These are phyloP conservation scores for Diploscapter pachys DNA, from an alignment of 1,140 invertebrate genomes.

Conservation along the genomic window DNA sequence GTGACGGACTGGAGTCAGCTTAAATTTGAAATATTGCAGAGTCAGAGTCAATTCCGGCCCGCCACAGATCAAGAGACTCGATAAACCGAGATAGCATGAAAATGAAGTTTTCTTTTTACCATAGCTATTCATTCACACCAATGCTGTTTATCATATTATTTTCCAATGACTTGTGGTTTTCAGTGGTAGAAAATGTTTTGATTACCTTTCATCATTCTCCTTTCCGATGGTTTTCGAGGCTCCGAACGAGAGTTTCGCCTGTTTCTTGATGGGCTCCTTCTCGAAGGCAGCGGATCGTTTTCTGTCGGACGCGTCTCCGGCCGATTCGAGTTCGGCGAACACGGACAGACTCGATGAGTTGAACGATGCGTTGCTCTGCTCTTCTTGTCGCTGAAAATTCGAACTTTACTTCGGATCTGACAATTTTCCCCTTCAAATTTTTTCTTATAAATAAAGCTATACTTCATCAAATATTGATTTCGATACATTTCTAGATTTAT, in stretches of 20 bases:
- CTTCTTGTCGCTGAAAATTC: neutral
- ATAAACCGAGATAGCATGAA: neutral
- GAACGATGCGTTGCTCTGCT: neutral
- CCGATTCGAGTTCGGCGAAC: conserved; percentile 3
- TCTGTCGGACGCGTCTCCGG: neutral
- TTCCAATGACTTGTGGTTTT: no score
- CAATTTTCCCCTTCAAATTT: neutral
- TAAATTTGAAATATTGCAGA: no score
- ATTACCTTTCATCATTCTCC: neutral
- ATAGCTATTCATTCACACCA: neutral
- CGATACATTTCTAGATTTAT: no score
- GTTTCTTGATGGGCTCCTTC: neutral
- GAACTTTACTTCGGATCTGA: neutral
- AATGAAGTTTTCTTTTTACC: neutral
- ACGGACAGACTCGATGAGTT: conserved; percentile 8
- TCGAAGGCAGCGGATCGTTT: neutral
- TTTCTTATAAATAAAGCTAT: no score
- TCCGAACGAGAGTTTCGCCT: conserved; percentile 8
- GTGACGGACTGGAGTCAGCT: no score
- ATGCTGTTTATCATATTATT: neutral
- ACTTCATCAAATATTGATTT: no score
- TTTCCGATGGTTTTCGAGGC: conserved; percentile 1
- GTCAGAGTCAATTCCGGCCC: no score
- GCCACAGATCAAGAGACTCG: no score
- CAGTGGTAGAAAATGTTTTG: no score